phyloP scores from a whole-genome alignment of 1,140 invertebrate species.

The Microplitis demolitor region DNA sequence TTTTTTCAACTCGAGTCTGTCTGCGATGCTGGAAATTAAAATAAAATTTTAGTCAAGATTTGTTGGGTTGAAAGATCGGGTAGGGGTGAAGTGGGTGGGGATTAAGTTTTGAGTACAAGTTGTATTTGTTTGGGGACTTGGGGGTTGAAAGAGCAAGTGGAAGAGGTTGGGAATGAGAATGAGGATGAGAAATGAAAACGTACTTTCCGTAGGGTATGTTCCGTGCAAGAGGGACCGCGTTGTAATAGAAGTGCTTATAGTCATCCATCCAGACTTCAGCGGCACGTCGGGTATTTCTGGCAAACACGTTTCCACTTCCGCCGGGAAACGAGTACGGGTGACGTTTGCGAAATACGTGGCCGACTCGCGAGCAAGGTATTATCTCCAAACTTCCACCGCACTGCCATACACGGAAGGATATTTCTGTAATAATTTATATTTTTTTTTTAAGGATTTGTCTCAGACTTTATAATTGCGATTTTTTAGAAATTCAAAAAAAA shows the following conservation, averaged over 20 bases:
- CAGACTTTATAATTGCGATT: neutral
- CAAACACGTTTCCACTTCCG: conserved; percentile 88
- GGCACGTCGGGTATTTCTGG: conserved; percentile 82
- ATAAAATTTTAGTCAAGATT: conserved; percentile 22
- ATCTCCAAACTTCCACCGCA: conserved; percentile 94
- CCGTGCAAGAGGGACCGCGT: conserved; percentile 82
- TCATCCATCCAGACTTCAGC: conserved; percentile 98
- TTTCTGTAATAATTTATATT: conserved; percentile 59
- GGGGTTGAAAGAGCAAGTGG: neutral
- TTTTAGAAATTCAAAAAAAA: neutral
- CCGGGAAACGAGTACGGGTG: conserved; percentile 96
- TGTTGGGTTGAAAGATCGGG: neutral
- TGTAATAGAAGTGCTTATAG: conserved; percentile 91
- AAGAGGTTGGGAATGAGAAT: too few relatives aligned
- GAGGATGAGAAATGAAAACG: neutral
- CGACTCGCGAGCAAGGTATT: conserved; percentile 90
- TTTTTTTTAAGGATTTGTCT: neutral
- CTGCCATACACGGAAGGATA: conserved; percentile 90
- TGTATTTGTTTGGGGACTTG: neutral
- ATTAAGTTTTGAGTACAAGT: neutral
- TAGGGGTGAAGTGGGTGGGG: too few relatives aligned
- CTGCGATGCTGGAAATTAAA: conserved; percentile 74
- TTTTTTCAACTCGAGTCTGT: conserved; percentile 81
- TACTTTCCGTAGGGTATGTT: conserved; percentile 88
- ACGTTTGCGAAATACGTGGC: conserved; percentile 90